A percentile compares a stretch with the other conserved stretches of the same genome.
Conservation (phyloP, 2,113 vertebrate species). For the Chunga burmeisteri region DNA sequence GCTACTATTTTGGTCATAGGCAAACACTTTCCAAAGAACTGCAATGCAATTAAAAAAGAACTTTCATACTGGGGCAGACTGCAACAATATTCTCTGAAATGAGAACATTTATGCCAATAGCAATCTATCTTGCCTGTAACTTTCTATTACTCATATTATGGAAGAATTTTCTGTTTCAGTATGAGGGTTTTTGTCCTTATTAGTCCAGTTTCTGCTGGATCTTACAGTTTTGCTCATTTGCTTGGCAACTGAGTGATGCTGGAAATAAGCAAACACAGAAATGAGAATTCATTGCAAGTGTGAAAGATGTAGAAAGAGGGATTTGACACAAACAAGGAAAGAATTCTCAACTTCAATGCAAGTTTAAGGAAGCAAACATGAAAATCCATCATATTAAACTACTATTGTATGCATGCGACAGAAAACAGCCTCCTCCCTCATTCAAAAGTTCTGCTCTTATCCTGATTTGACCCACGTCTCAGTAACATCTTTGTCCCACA, state of each 20-base stretch:
- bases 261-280: constrained; percentile 14
- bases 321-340: background rate
- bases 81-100: constrained; percentile 31
- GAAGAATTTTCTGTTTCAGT: background rate
- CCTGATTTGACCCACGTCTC: background rate
- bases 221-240: constrained; percentile 24
- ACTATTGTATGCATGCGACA: background rate
- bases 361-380: background rate
- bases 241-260: background rate
- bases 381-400: background rate
- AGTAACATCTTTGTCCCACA: background rate
- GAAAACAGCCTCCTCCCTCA: background rate
- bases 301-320: background rate
- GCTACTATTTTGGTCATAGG: constrained; percentile 67
- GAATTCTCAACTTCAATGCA: background rate
- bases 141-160: constrained; percentile 14
- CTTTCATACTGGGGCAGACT: constrained; percentile 27
- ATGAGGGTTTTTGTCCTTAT: background rate
- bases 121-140: constrained; percentile 10
- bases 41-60: constrained; percentile 67
- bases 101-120: constrained; percentile 54
- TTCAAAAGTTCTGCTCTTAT: background rate
- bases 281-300: background rate
- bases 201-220: constrained; percentile 42
- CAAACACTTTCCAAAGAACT: constrained; percentile 53